Evolutionary conservation across 1,140 invertebrate species (phyloP).

Genomic region (Nymphalis io): DNA sequence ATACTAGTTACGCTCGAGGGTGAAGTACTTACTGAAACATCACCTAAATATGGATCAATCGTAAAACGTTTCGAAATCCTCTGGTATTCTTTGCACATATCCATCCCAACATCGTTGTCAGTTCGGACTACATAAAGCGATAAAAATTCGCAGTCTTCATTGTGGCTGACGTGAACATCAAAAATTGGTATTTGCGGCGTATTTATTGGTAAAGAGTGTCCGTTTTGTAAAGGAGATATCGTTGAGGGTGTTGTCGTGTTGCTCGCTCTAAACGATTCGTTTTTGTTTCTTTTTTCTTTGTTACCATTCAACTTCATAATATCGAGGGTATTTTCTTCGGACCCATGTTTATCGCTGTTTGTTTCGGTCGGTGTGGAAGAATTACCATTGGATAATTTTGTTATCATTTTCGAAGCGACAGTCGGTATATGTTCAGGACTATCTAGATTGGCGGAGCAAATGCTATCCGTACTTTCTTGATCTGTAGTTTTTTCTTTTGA

Average conservation of each 20-base stretch:
- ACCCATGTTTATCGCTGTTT: slow-evolving; percentile 39
- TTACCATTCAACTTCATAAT: slow-evolving; percentile 57
- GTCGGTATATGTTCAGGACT: slow-evolving; percentile 67
- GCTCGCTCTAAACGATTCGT: slow-evolving; percentile 64
- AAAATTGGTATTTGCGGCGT: slow-evolving; percentile 72
- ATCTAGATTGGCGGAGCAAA: slow-evolving; percentile 58
- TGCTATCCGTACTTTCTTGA: slow-evolving; percentile 70
- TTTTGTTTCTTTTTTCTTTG: slow-evolving; percentile 60
- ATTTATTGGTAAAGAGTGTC: slow-evolving; percentile 65
- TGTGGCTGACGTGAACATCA: slow-evolving; percentile 72
- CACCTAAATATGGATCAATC: slow-evolving; percentile 72
- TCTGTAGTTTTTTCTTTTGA: slow-evolving; percentile 59
- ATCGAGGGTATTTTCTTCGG: slow-evolving; percentile 61
- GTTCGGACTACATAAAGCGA: slow-evolving; percentile 74
- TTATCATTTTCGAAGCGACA: slow-evolving; percentile 67
- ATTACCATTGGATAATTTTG: slow-evolving; percentile 74
- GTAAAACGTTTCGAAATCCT: slow-evolving; percentile 74
- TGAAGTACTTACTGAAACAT: slow-evolving; percentile 69
- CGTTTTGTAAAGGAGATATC: slow-evolving; percentile 75
- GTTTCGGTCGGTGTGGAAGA: slow-evolving; percentile 71
- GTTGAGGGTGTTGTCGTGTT: slow-evolving; percentile 75
- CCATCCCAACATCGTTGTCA: slow-evolving; percentile 73
- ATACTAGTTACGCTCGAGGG: slow-evolving; percentile 76
- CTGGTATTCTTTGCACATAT: slow-evolving; percentile 77
- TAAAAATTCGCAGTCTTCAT: slow-evolving; percentile 76